phyloP scores from a whole-genome alignment of 2,888 invertebrate genomes.

The Drosophila yooni region DNA sequence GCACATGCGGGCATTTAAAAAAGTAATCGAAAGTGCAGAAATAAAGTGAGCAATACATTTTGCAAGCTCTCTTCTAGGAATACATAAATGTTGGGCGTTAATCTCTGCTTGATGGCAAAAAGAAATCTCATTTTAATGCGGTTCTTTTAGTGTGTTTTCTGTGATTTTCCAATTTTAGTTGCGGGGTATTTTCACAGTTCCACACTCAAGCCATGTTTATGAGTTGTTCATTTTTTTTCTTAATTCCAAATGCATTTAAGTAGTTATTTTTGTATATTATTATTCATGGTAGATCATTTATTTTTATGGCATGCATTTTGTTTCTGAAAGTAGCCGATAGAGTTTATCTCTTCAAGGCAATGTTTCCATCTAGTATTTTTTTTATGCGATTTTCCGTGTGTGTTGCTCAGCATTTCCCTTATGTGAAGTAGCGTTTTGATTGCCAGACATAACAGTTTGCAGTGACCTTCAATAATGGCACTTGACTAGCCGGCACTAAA shows the following conservation, averaged over 20 bases:
- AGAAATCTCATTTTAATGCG: background rate
- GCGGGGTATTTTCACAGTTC: background rate
- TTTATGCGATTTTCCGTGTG: constrained; percentile 1
- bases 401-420: constrained; percentile 10
- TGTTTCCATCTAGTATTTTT: background rate
- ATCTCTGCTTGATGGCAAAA: constrained; percentile 8
- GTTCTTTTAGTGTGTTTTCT: background rate
- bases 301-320: background rate
- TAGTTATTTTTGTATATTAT: background rate
- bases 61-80: constrained; percentile 13
- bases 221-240: background rate
- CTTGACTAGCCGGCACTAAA: constrained; percentile 28
- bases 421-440: constrained; percentile 37
- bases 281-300: background rate
- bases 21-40: constrained; percentile 18
- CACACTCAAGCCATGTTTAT: background rate
- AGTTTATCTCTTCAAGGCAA: background rate
- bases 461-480: constrained; percentile 51
- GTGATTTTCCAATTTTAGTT: background rate
- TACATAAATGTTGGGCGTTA: constrained; percentile 3
- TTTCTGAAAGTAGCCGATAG: background rate
- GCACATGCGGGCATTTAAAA: constrained; percentile 48
- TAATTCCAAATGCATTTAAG: background rate
- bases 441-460: constrained; percentile 41
- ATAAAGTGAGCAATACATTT: constrained; percentile 22